Evolutionary conservation across 2,888 invertebrate species (phyloP), one percentile per base, ranked within the genome.

Genomic region (Cosmopolites sordidus): DNA sequence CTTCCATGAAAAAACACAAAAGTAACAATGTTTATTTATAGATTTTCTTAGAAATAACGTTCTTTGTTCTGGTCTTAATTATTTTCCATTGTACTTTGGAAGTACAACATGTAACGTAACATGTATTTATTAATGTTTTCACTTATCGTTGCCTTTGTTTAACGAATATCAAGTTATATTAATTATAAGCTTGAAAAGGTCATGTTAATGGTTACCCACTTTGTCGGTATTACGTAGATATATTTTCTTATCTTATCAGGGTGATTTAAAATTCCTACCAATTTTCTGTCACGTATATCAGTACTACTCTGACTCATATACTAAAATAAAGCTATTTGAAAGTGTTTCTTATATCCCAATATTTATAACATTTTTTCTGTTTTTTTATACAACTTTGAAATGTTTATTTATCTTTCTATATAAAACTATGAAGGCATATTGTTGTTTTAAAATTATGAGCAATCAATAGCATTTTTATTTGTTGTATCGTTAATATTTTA

Each of bases 241-340:
- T 5, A 29, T 8, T 43, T n/a, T 17, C 41, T 41, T 47, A 52
- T 52, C 52, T 53, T 44, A 48, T 53, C 48, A 44, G 33, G 40
- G 12, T 16, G 14, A 30, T 43, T 49, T 33, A 33, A 43, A 12
- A 16, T 49, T 22, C 16, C 43, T 14, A 17, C 30, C 42, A 9
- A 16, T 37, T 43, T 44, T 43, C 11, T 38, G 50, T 43, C 39
- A 50, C 39, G 50, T 50, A 50, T 17, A 15, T 14, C 30, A 22
- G 6, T 17, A 4, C 11, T 33, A 11, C 5, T 9, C n/a, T 45
- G 37, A 37, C 16, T 17, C 45, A 45, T 17, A 11, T 11, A 17
- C 16, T 1, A 37, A 45, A 39, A 44, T 48, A 42, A 42, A 37
- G 8, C 33, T 33, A 33, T n/a, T n/a, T n/a, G n/a, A n/a, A n/a